These are phyloP conservation scores for Drosophila pseudotakahashii DNA, from an alignment of 2,888 invertebrate species.

Conservation along the genomic window DNA sequence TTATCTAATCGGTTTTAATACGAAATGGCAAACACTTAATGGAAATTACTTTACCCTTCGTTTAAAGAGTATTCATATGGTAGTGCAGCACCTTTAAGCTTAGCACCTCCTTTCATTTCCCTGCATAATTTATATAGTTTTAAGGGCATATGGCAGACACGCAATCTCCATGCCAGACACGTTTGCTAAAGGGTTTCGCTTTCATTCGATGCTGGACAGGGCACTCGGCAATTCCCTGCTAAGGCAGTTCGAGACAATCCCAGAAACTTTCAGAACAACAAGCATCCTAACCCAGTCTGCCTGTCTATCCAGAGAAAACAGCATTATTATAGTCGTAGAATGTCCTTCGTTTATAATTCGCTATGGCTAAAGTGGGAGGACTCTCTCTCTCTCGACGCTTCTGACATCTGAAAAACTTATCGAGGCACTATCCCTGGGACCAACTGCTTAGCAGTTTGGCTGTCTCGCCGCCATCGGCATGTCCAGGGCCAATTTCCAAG, in stretches of 20 bases:
- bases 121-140: slow-evolving; percentile 19
- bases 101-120: not conserved
- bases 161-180: slow-evolving; percentile 39
- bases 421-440: slow-evolving; percentile 8
- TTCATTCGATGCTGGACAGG: slow-evolving; percentile 14
- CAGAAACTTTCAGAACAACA: slow-evolving; percentile 28
- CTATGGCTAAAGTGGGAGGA: slow-evolving; percentile 30
- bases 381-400: not conserved
- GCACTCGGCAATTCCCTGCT: not conserved
- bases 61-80: not conserved
- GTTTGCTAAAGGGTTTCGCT: slow-evolving; percentile 42
- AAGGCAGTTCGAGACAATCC: slow-evolving; percentile 13
- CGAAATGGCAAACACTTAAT: not conserved
- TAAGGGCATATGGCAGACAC: slow-evolving; percentile 16
- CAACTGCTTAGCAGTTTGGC: slow-evolving; percentile 19
- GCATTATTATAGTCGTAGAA: slow-evolving; percentile 60
- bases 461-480: slow-evolving; percentile 18
- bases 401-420: slow-evolving; percentile 3
- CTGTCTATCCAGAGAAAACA: slow-evolving; percentile 29
- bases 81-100: slow-evolving; percentile 1
- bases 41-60: not conserved
- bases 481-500: slow-evolving; percentile 69
- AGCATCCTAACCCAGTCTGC: slow-evolving; percentile 14
- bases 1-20: not conserved
- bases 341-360: slow-evolving; percentile 70